Evolutionary conservation across 2,797 vertebrate species (phyloP), one percentile per base, ranked within the genome.

Genomic region (Pipistrellus pipistrellus): DNA sequence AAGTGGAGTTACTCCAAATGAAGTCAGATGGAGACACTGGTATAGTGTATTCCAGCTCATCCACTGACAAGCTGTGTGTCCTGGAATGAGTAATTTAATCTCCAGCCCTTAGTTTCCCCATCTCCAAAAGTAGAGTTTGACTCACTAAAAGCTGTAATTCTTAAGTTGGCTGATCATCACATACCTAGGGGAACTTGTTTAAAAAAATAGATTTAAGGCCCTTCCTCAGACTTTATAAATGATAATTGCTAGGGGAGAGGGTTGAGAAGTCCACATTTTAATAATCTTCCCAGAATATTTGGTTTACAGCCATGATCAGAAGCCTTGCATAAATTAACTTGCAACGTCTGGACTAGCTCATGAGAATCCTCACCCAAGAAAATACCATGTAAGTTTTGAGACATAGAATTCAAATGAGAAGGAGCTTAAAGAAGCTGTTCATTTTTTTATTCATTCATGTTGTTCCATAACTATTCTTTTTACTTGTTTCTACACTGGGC

Each of bases 321-420:
- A 93, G 27, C 53, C 82, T 30, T 46, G 75, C 2, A 35, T 15
- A 8, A 85, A 59, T 85, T 75, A 21, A 51, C 2, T 66, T 62
- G 48, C 38, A 68, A 55, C 25, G 64, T 53, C 55, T 62, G 21
- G 32, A 57, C 32, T 78, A 62, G 55, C 21, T 27, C 46, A 55
- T 71, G 73, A 94, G 41, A 91, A 62, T 38, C 17, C 35, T 51
- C 38, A 93, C 17, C n/a, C 32, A 76, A 85, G 51, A 76, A 95
- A 71, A 59, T 25, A 68, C 30, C 73, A 85, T 20, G 21, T 84
- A 88, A 73, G 14, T 64, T 88, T 44, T 66, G 38, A 73, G 35
- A 59, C 25, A 59, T 25, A 86, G 25, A 88, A 82, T 85, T 92
- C 48, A 90, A 76, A 68, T 53, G n/a, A 91, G 55, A 90, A n/a